Evolutionary conservation across 2,797 vertebrate species (phyloP), one percentile per base, ranked within the genome.

Genomic region (Danio jaintianensis): DNA sequence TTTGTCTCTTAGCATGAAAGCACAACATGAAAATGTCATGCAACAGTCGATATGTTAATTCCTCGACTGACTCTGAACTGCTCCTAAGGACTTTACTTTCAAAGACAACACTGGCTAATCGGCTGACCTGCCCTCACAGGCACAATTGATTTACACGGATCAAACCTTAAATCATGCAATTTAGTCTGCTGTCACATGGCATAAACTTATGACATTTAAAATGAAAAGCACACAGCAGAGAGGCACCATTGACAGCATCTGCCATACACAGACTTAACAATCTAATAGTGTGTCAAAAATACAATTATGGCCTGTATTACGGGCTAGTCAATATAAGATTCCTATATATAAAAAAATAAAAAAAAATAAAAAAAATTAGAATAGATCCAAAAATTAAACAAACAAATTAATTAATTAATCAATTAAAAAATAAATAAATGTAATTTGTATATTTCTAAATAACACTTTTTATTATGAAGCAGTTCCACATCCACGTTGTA

Each of bases 191-290:
- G 84, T 88, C 88, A 88, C 87, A 88, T 86, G 84, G 81, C 38
- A 40, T 42, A 78, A 50, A 84, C 86, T 62, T 81, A 85, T 89
- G 89, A 90, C 86, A 86, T 70, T 59, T 75, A 80, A 82, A 84
- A 75, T 80, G 15, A 80, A 80, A 82, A 75, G 38, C 13, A 71
- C 61, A 62, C 72, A 36, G 55, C 73, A 84, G n/a, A 63, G 29
- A 78, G 85, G 84, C 82, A 82, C 83, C 83, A 78, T 50, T 83
- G 48, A 83, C n/a, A 38, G 47, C 80, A 87, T 84, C 83, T 79
- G 83, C 68, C 38, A 40, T 78, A 16, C 85, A 55, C 62, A 83
- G 85, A 77, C 81, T 38, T 38, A 67, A 58, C 29, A 72, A 38
- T 20, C 36, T 10, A 45, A 45, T 45, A 45, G 10, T 5, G 10